A percentile compares a stretch with the other conserved stretches of the same genome.
Conservation (phyloP, 2,113 vertebrate genomes). For the Strix aluco region DNA sequence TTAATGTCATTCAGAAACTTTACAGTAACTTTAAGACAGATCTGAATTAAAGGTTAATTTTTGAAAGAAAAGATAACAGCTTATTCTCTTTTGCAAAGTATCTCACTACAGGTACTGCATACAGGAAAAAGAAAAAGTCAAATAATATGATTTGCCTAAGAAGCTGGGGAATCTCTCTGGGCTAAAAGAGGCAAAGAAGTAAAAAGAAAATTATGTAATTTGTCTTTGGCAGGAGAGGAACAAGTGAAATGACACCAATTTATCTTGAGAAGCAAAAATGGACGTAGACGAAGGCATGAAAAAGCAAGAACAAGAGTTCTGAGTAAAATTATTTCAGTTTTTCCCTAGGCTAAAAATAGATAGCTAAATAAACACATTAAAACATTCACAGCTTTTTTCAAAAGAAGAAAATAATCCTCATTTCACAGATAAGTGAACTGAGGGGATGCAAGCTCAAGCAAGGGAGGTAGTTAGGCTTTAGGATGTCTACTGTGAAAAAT, state of each 20-base stretch:
- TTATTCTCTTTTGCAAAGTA: neutral
- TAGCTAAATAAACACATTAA: neutral
- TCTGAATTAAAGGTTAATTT: neutral
- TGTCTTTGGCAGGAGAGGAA: slow-evolving; percentile 1
- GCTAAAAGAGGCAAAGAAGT: slow-evolving; percentile 1
- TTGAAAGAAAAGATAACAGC: neutral
- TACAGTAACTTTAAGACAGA: neutral
- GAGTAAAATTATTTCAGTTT: neutral
- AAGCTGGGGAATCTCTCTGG: neutral
- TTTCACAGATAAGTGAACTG: neutral
- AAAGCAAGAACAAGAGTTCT: neutral
- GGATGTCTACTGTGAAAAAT: neutral
- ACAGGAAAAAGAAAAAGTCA: neutral
- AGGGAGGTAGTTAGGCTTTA: neutral
- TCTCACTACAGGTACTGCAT: neutral
- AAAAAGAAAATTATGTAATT: neutral
- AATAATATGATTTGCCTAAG: neutral
- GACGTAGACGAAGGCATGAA: neutral
- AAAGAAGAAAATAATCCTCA: neutral
- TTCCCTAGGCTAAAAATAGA: slow-evolving; percentile 5
- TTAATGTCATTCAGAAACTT: neutral
- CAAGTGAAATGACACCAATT: slow-evolving; percentile 30
- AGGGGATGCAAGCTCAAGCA: neutral
- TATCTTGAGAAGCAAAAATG: slow-evolving; percentile 19
- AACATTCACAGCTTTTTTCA: neutral